Percentiles rank a stretch among this genome's conserved stretches.
These are phyloP conservation scores for Drosophila cardini DNA, from an alignment of 1,140 invertebrate genomes.

Conservation along the genomic window DNA sequence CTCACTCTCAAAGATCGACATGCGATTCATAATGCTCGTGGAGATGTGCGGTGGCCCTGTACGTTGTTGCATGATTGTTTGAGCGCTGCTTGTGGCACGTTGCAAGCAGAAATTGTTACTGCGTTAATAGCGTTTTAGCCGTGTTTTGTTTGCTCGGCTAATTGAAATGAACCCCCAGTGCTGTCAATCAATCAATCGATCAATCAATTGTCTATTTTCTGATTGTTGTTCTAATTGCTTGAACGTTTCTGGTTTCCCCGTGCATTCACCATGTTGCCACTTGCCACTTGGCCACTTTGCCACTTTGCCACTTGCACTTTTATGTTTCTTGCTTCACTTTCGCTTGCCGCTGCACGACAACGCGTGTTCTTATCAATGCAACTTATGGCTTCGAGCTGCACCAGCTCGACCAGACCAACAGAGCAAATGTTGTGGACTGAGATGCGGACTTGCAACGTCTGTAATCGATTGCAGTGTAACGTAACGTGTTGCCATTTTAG, in stretches of 20 bases:
- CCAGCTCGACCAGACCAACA: slow-evolving; percentile 50
- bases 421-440: slow-evolving; percentile 7
- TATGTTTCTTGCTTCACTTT: slow-evolving; percentile 31
- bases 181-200: slow-evolving; percentile 5
- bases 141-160: neutral
- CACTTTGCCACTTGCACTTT: neutral
- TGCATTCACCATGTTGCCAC: slow-evolving; percentile 24
- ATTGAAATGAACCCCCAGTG: neutral
- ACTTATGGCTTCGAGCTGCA: slow-evolving; percentile 73
- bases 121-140: neutral
- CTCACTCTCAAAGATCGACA: slow-evolving; percentile 82
- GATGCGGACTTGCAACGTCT: slow-evolving; percentile 31
- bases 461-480: slow-evolving; percentile 59
- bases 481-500: slow-evolving; percentile 75
- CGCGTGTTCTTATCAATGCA: slow-evolving; percentile 71
- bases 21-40: slow-evolving; percentile 76
- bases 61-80: slow-evolving; percentile 70
- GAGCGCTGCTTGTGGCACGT: neutral
- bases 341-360: slow-evolving; percentile 29
- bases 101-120: slow-evolving; percentile 9
- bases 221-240: slow-evolving; percentile 14
- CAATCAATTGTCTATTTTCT: slow-evolving; percentile 8
- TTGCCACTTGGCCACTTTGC: neutral
- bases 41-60: slow-evolving; percentile 72
- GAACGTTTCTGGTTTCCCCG: neutral